Percentiles rank a stretch among this genome's conserved stretches.
Evolutionary conservation across 1,140 invertebrate genomes (phyloP).

Genomic region (Diorhabda sublineata): DNA sequence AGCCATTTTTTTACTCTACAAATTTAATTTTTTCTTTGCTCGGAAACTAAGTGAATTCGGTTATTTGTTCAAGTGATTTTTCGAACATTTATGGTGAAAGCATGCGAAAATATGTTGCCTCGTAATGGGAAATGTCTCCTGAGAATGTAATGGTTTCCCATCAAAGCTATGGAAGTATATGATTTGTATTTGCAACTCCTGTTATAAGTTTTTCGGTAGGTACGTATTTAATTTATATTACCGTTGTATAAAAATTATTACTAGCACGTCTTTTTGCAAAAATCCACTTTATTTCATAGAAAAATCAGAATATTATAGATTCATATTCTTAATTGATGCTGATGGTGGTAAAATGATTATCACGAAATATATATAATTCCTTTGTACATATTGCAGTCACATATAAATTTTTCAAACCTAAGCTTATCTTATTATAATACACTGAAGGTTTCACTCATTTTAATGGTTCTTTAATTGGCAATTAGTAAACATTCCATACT

Average conservation of each 20-base stretch:
- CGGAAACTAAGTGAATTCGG: background rate
- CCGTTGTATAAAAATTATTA: constrained; percentile 2
- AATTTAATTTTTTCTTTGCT: constrained; percentile 27
- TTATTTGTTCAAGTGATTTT: constrained; percentile 10
- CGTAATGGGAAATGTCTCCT: constrained; percentile 5
- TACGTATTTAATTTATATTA: constrained; percentile 9
- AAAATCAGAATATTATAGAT: no score
- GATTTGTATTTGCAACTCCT: constrained; percentile 4
- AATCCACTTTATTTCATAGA: no score
- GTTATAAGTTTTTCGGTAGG: constrained; percentile 15
- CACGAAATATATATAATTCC: no score
- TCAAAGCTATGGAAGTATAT: constrained; percentile 13
- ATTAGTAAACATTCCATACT: no score
- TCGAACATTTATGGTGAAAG: background rate
- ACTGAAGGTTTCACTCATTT: no score
- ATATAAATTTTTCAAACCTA: no score
- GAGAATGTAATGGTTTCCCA: constrained; percentile 9
- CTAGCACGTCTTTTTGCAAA: background rate
- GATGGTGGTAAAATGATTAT: no score
- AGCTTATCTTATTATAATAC: no score
- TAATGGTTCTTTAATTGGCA: no score
- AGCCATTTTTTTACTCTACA: constrained; percentile 42
- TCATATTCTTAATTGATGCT: no score
- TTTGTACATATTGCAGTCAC: no score
- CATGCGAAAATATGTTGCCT: background rate